phyloP scores from a whole-genome alignment of 2,888 invertebrate species.

The Nephrotoma appendiculata region DNA sequence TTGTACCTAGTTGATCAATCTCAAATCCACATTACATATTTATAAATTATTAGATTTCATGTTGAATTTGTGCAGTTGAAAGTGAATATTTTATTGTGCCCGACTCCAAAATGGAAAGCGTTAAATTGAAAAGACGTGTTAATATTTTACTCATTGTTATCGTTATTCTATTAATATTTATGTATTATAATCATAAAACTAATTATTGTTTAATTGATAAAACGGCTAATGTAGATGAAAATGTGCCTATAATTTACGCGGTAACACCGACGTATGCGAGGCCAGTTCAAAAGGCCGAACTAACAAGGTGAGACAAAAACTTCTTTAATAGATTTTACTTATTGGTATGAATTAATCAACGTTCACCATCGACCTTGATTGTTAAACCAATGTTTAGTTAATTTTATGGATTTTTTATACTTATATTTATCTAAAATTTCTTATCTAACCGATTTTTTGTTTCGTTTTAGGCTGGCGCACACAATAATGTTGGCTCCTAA shows the following conservation, averaged over 20 bases:
- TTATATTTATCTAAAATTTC: not conserved
- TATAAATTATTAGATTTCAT: not conserved
- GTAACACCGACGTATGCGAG: constrained; percentile 86
- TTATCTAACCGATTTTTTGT: not conserved
- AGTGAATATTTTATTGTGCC: not conserved
- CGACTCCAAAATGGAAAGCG: not conserved
- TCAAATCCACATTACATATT: not conserved
- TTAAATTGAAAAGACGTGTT: not conserved
- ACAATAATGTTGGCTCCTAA: constrained; percentile 75
- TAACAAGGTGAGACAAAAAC: constrained; percentile 49
- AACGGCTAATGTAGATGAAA: constrained; percentile 11
- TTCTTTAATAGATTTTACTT: not conserved
- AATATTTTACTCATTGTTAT: not conserved
- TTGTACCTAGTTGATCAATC: not conserved
- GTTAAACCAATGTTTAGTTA: not conserved
- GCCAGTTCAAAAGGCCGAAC: constrained; percentile 83
- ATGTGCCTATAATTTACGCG: constrained; percentile 62
- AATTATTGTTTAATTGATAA: not conserved
- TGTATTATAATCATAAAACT: not conserved
- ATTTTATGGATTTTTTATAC: not conserved
- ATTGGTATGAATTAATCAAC: too few relatives aligned
- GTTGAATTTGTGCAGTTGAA: not conserved
- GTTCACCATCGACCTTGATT: not conserved
- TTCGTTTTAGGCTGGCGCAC: constrained; percentile 57
- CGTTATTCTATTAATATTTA: not conserved